Evolutionary conservation across 2,888 invertebrate genomes (phyloP), one percentile per base, ranked within the genome.

Genomic region (Caenorhabditis doughertyi): DNA sequence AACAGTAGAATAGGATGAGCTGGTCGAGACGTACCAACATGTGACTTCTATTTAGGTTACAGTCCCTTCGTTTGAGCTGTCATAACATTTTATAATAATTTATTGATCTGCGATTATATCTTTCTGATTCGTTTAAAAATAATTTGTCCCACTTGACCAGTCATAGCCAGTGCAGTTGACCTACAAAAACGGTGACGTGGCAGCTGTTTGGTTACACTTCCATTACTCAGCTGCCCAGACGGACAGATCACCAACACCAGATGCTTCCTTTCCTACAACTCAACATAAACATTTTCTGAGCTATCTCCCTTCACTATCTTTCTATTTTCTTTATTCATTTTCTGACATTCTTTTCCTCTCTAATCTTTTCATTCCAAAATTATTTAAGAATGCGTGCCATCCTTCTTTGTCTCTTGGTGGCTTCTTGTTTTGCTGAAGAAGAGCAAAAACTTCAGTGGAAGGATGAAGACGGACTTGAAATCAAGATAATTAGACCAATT

Each of bases 381-480:
- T n/a, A n/a, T n/a, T n/a, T n/a, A n/a, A 80, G 71, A 62, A 79
- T 76, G 60, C 71, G 53, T 42, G 47, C 55, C 62, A 55, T 81
- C 55, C 65, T 79, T 62, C 42, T 80, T 27, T 62, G 67, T 32
- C 47, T 79, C n/a, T 13, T 79, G 58, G 68, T 70, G 23, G 44
- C 70, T 18, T 51, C 47, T 32, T 64, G 68, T 23, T 81, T 51
- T 42, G 81, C 71, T 9, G 84, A 74, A 27, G 88, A 91, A 60
- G 90, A 91, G 64, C 89, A 90, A 68, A 91, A 90, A 65, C 79
- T 90, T 44, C 77, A 79, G 47, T 90, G 90, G 90, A 91, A 89
- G 80, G 89, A 89, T 51, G 89, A 89, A 4, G 89, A 89, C 49
- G 89, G 89, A 35, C 84, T 90, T 29, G 90, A 91, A 58, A 80